Evolutionary conservation across 1,140 invertebrate genomes (phyloP), one percentile per base, ranked within the genome.

Genomic region (Tyrophagus putrescentiae): DNA sequence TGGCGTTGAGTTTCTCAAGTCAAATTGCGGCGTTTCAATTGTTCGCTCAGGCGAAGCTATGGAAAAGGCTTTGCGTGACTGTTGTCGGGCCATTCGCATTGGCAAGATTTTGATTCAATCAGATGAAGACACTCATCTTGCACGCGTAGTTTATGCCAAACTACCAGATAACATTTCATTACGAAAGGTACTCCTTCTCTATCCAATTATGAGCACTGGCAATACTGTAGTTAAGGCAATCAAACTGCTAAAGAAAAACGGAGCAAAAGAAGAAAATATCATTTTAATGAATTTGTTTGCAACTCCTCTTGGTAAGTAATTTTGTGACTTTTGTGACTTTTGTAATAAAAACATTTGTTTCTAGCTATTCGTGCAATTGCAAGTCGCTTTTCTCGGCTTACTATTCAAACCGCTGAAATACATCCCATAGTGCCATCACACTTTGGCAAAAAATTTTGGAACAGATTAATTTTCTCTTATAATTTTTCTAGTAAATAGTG

Each of bases 11-110:
- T 97, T 92, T 75, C 82, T 87, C 59, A 88, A 91, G 66, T 93
- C 94, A 31, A 98, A 97, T 72, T 98, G 94, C 76, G 95, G 94
- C 9, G 94, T 98, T n/a, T 93, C 89, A 39, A 92, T 97, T 68
- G 87, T 96, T 21, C 76, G 92, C 65, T 80, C 78, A 72, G 93
- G 76, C 73, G 95, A 98, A 72, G 92, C 93, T 23, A 99, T 98
- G 95, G 95, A 99, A 48, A 72, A 87, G 80, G 93, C 93, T 25
- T 73, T 98, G n/a, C 74, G 94, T 52, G 93, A 98, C 71, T 98
- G 94, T 73, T 98, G 94, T 74, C 80, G 93, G 5, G 95, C 91
- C 7, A 97, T 98, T 67, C 78, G 90, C 60, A 97, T 98, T 64
- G 94, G 94, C 25, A 98, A 98, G 77, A 97, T 98, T 68, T 73